Evolutionary conservation across 2,797 vertebrate species (phyloP), one percentile per base, ranked within the genome.

Genomic region (Loris lydekkerianus): DNA sequence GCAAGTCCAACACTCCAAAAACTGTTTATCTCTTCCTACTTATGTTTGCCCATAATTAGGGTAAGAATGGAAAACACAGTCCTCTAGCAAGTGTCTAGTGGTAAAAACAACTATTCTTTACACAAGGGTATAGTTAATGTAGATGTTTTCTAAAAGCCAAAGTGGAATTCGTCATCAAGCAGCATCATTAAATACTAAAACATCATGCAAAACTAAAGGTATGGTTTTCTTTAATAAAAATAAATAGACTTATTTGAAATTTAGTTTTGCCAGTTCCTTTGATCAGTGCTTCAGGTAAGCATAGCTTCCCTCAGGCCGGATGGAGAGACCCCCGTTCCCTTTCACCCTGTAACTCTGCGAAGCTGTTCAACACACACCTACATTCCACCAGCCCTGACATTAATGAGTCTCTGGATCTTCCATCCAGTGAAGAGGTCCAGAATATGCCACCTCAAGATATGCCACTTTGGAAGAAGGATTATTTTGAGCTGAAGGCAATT

Each of bases 161-260:
- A 96, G 76, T 46, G 81, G 84, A 84, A 91, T 86, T 89, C 61
- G 89, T 97, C 80, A 80, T 96, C 93, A 97, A 96, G 85, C 49
- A 83, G 46, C 82, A 91, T 88, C 85, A 85, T 90, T 90, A 97
- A 91, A 69, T 69, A 90, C 34, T 53, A 95, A 97, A 96, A 93
- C 81, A 89, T 13, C 94, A 76, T 67, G 89, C 40, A 61, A 60
- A 82, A 95, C 94, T 97, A 95, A 95, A 92, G 37, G 86, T 67
- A 70, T 78, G 46, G 10, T 14, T 43, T 96, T 49, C 46, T 94
- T 80, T 69, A 91, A 97, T 92, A 94, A 78, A 94, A 89, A 94
- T 67, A 93, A 49, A 70, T 49, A 31, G 75, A 87, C 89, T 94
- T 49, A 61, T 29, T 92, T 83, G 78, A 86, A 93, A 83, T 63